Base-by-base conservation (phyloP, 2,888 invertebrate species). In the Leptarthrus brevirostris region DNA sequence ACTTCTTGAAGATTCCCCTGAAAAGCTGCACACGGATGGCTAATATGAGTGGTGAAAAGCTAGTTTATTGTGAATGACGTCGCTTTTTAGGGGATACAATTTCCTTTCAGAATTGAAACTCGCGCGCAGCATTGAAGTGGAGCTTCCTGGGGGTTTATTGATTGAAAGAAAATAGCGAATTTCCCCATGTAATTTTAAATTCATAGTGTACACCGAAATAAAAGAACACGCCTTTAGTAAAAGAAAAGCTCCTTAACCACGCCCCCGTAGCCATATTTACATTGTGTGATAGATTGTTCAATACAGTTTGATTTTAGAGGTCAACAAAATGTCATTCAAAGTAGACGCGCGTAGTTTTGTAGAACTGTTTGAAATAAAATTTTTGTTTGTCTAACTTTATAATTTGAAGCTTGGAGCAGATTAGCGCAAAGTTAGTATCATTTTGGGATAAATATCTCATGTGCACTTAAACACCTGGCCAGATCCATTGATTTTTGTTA, bases 191-290 rank as follows among this genome's bases (percentile, higher is more conserved):
- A 30, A 61, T 18, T 61, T 10, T 4, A 40, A n/a, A 26, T 30
- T 26, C 16, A 56, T 16, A 56, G 30, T 26, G 56, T 56, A 30
- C 24, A 12, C 30, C 36, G 18, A 61, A 36, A 36, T 12, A n/a
- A n/a, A n/a, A n/a, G n/a, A 40, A 34, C 54, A 49, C 70, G 52
- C 70, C 70, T 52, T 53, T 30, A 8, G 20, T 34, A 18, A 54
- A 22, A 54, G 36, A 53, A 36, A 49, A 70, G 20, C 1, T 12
- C 22, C 5, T 8, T 70, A 75, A 81, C 83, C 83, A 84, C 83
- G 82, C 83, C 83, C 81, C 81, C 84, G 84, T 84, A 81, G 84
- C 83, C 83, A 84, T 84, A 79, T 83, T 82, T 71, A 40, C n/a
- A 24, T n/a, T 30, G 14, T 10, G 66, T 12, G n/a, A 52, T 14